Evolutionary conservation across 30 jellyfish, hydroid and myxozoan genomes (phyloP).

Genomic region (Cassiopea andromeda): DNA sequence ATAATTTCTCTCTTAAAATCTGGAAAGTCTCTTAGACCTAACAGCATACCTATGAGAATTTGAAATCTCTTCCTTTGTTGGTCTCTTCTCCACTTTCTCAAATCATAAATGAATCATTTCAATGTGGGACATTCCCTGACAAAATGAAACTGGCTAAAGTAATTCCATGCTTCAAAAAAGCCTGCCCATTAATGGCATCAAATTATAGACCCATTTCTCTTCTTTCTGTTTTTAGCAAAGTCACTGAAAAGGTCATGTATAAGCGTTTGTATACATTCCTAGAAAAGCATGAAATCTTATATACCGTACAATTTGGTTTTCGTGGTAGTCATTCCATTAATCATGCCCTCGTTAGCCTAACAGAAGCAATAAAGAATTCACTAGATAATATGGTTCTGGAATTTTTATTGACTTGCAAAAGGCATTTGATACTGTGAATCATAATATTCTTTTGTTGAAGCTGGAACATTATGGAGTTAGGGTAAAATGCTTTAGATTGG

Average conservation of each 20-base stretch:
- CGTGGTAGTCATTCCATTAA: conserved; percentile 58
- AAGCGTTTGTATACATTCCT: conserved; percentile 56
- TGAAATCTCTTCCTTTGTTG: conserved; percentile 34
- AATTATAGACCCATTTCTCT: conserved; percentile 77
- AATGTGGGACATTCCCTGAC: conserved; percentile 65
- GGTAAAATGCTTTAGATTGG: conserved; percentile 41
- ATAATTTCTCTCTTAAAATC: conserved; percentile 64
- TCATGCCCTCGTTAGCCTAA: conserved; percentile 77
- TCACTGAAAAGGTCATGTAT: conserved; percentile 60
- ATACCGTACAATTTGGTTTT: conserved; percentile 68
- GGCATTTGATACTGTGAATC: conserved; percentile 73
- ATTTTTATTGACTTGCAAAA: conserved; percentile 55
- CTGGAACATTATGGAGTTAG: conserved; percentile 67
- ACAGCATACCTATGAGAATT: conserved; percentile 73
- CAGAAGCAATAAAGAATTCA: conserved; percentile 50
- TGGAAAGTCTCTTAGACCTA: conserved; percentile 77
- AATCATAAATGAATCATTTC: conserved; percentile 65
- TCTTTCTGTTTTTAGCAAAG: conserved; percentile 68
- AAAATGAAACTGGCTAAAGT: conserved; percentile 67
- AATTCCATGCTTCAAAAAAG: conserved; percentile 70
- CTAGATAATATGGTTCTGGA: conserved; percentile 49
- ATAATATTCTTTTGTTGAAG: conserved; percentile 21
- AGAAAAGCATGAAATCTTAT: conserved; percentile 34
- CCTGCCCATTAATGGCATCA: conserved; percentile 55
- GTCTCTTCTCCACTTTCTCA: conserved; percentile 72